Conservation (phyloP, 2,113 vertebrate species). For the Arvicanthis niloticus region DNA sequence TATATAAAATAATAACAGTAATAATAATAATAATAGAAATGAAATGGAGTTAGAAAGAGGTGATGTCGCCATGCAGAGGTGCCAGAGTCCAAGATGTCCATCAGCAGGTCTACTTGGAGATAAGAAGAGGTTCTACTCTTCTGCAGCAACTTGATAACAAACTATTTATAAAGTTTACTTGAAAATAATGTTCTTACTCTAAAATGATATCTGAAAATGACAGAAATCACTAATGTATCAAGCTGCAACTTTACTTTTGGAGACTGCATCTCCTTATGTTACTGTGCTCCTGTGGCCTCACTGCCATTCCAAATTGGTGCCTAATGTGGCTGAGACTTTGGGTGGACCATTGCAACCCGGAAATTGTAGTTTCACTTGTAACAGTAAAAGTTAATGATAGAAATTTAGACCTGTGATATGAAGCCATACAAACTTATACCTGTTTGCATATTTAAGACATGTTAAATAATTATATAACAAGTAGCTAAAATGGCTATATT, state of each 20-base stretch:
- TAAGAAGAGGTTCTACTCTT: background rate
- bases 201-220: constrained; percentile 15
- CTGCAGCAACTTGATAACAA: constrained; percentile 19
- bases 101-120: background rate
- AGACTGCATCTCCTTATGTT: background rate
- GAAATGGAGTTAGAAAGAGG: background rate
- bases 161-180: constrained; percentile 28
- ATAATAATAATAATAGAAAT: background rate
- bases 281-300: too few species aligned
- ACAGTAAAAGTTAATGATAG: constrained; percentile 3
- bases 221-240: background rate
- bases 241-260: background rate
- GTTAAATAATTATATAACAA: background rate
- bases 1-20: background rate
- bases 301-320: background rate
- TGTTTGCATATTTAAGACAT: background rate
- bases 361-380: background rate
- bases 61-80: background rate
- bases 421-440: background rate
- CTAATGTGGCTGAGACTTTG: too few species aligned
- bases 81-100: background rate
- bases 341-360: fast-evolving
- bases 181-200: constrained; percentile 48
- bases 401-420: background rate
- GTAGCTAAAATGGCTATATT: background rate